Evolutionary conservation across 2,888 invertebrate genomes (phyloP).

Genomic region (Elysia crispata): DNA sequence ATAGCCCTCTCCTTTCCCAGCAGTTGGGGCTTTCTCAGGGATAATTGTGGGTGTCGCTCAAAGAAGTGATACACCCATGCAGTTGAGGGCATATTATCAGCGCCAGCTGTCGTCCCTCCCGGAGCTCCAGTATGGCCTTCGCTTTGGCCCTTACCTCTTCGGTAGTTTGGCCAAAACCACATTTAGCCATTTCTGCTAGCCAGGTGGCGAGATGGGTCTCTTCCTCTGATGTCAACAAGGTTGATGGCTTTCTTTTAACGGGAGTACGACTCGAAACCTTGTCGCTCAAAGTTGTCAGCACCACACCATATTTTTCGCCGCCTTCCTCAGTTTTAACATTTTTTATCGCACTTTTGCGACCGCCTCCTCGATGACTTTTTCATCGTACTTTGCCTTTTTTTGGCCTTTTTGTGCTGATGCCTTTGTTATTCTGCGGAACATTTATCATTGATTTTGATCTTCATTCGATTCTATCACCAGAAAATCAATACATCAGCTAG

Average conservation of each 20-base stretch:
- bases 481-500: too few species aligned
- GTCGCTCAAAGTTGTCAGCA: neutral
- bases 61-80: slow-evolving; percentile 10
- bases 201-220: neutral
- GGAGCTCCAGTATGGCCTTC: neutral
- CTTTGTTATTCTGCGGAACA: too few species aligned
- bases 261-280: neutral
- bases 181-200: neutral
- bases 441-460: too few species aligned
- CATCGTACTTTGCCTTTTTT: neutral
- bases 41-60: slow-evolving; percentile 3
- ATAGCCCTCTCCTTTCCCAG: slow-evolving; percentile 23
- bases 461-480: too few species aligned
- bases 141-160: neutral
- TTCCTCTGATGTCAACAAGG: neutral
- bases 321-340: neutral
- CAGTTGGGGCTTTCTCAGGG: neutral
- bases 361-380: neutral
- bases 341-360: neutral
- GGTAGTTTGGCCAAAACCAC: slow-evolving; percentile 1
- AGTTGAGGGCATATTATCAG: neutral
- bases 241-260: neutral
- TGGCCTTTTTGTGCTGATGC: too few species aligned
- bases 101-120: neutral
- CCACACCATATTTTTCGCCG: slow-evolving; percentile 22